Evolutionary conservation across 2,797 vertebrate genomes (phyloP).

Genomic region (Columba guinea): DNA sequence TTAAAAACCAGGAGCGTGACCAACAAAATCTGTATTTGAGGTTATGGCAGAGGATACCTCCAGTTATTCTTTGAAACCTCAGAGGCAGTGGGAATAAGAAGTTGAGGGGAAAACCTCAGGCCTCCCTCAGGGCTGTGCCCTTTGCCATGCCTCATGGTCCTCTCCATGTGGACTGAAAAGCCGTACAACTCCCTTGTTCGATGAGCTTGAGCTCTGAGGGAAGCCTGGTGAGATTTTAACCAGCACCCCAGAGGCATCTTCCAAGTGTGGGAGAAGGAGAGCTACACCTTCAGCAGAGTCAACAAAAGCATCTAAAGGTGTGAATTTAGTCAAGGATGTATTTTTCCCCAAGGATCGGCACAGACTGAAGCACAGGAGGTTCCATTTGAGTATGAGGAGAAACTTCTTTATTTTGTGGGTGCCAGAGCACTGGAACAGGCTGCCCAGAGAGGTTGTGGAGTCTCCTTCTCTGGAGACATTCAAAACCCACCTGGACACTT

Average conservation of each 20-base stretch:
- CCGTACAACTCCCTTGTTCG: accelerated
- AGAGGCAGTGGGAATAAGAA: not conserved
- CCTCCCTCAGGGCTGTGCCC: not conserved
- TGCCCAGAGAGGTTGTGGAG: too few species aligned
- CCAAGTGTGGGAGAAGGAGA: not conserved
- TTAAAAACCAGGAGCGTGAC: not conserved
- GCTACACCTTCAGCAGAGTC: accelerated
- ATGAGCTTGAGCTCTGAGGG: accelerated
- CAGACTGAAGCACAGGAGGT: too few species aligned
- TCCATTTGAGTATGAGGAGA: too few species aligned
- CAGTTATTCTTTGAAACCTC: not conserved
- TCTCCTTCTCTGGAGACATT: too few species aligned
- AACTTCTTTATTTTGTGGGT: too few species aligned
- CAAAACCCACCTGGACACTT: too few species aligned
- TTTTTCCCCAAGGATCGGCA: too few species aligned
- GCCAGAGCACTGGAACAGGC: too few species aligned
- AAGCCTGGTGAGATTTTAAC: not conserved
- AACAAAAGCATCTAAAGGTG: not conserved
- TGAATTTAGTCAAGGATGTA: not conserved
- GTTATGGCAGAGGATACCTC: not conserved
- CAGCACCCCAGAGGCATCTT: not conserved
- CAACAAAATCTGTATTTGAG: not conserved
- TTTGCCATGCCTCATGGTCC: not conserved
- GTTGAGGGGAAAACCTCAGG: not conserved
- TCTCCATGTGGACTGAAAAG: not conserved